Conservation (phyloP, 1,140 invertebrate genomes). For the Platyura marginata region DNA sequence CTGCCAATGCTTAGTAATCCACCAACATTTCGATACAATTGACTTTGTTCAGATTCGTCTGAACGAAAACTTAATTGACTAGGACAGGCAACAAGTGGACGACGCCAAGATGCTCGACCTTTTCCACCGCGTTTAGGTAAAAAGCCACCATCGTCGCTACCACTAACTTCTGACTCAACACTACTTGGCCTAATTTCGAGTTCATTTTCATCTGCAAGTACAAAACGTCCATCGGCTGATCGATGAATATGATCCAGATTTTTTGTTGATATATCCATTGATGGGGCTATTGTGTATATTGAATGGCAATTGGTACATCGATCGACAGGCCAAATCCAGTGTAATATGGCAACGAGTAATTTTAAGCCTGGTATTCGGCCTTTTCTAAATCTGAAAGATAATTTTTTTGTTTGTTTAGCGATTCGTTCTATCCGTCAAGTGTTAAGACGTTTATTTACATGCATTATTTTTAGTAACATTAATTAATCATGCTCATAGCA, state of each 20-base stretch:
- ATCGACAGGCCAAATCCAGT: conserved; percentile 49
- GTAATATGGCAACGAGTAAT: conserved; percentile 36
- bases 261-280: conserved; percentile 7
- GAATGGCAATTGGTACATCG: conserved; percentile 32
- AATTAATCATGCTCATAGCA: too few species aligned
- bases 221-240: conserved; percentile 52
- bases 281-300: conserved; percentile 16
- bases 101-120: conserved; percentile 40
- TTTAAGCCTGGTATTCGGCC: conserved; percentile 85
- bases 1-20: conserved; percentile 10
- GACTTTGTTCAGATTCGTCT: conserved; percentile 19
- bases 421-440: too few species aligned
- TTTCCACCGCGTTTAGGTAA: conserved; percentile 30
- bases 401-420: too few species aligned
- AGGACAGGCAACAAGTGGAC: conserved; percentile 40
- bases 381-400: conserved; percentile 58
- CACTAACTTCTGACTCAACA: conserved; percentile 39
- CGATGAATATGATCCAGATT: conserved; percentile 39
- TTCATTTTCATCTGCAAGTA: conserved; percentile 27
- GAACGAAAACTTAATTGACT: conserved; percentile 49
- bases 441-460: too few species aligned
- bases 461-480: too few species aligned
- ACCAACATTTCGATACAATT: conserved; percentile 16
- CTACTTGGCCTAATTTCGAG: conserved; percentile 2
- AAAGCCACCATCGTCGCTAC: conserved; percentile 71